Conservation (phyloP, 2,113 vertebrate species). For the Rhynchomys soricoides region DNA sequence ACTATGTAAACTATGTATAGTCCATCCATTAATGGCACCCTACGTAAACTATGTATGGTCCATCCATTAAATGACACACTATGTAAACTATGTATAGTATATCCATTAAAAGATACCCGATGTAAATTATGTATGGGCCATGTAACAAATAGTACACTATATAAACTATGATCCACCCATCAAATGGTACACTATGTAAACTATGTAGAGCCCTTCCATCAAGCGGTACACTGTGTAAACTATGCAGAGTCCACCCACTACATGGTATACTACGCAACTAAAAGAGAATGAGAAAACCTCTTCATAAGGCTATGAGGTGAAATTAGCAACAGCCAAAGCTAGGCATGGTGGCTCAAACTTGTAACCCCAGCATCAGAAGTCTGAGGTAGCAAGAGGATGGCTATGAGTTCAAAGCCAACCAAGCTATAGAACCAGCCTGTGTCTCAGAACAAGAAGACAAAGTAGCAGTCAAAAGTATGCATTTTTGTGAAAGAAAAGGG, state of each 20-base stretch:
- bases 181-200: background rate
- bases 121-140: background rate
- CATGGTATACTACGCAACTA: background rate
- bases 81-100: background rate
- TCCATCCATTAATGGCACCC: too few species aligned
- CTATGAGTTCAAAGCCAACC: background rate
- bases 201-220: background rate
- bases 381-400: background rate
- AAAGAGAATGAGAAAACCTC: background rate
- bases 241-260: background rate
- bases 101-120: background rate
- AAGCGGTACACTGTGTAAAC: background rate
- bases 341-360: background rate
- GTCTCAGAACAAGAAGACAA: background rate
- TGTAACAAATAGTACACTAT: background rate
- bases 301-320: background rate
- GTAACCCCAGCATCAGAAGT: background rate
- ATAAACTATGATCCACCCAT: background rate
- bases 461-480: background rate
- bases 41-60: too few species aligned
- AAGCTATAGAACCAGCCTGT: background rate
- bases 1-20: too few species aligned
- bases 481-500: slow-evolving; percentile 44
- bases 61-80: background rate
- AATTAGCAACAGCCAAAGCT: background rate